These are phyloP conservation scores for Oreohelix idahoensis DNA, from an alignment of 1,140 invertebrate genomes.

Conservation along the genomic window DNA sequence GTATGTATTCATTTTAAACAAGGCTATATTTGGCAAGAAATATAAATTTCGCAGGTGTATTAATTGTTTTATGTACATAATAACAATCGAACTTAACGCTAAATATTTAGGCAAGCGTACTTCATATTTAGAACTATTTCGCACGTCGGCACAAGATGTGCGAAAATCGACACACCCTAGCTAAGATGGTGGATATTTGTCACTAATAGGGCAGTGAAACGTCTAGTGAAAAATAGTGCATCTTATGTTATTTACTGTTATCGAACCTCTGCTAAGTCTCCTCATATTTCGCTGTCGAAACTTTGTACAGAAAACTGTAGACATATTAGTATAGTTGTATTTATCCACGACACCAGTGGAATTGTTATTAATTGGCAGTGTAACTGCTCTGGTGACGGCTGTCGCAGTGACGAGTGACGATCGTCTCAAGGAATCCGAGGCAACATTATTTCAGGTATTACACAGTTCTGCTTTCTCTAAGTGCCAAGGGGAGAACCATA, in stretches of 20 bases:
- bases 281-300: too few species aligned
- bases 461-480: too few species aligned
- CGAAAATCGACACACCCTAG: background rate
- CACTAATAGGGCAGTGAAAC: too few species aligned
- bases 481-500: too few species aligned
- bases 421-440: background rate
- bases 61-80: too few species aligned
- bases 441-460: background rate
- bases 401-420: background rate
- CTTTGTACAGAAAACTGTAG: too few species aligned
- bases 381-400: too few species aligned
- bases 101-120: too few species aligned
- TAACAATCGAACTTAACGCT: too few species aligned
- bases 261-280: too few species aligned
- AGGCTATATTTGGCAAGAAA: background rate
- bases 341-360: background rate
- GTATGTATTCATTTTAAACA: background rate
- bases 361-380: background rate
- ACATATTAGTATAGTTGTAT: background rate
- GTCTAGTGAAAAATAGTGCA: background rate
- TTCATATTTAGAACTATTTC: background rate
- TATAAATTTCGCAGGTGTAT: too few species aligned
- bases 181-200: slow-evolving; percentile 7
- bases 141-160: background rate
- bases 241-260: background rate